phyloP scores from a whole-genome alignment of 2,888 invertebrate genomes.

The Chymomyza caudatula region DNA sequence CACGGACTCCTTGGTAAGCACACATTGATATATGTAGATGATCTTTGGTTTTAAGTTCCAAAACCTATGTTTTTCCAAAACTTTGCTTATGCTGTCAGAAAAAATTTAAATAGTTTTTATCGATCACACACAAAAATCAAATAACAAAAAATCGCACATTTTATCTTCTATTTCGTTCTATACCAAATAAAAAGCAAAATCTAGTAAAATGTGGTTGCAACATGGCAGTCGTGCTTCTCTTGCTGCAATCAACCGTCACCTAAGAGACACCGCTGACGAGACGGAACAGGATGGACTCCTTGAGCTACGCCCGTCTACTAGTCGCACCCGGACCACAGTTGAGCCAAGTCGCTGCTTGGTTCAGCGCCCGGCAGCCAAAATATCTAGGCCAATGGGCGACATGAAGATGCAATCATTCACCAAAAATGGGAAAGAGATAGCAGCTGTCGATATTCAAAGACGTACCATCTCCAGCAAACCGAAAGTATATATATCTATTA shows the following conservation, averaged over 20 bases:
- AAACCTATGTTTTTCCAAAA: neutral
- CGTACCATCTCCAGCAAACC: neutral
- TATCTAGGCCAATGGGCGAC: neutral
- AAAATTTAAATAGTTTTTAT: too few relatives aligned
- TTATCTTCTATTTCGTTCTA: neutral
- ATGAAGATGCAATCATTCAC: neutral
- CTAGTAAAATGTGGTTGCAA: neutral
- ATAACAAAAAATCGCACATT: neutral
- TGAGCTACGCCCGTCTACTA: neutral
- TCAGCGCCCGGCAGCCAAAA: neutral
- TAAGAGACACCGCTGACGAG: neutral
- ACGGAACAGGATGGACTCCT: neutral
- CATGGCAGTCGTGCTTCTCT: neutral
- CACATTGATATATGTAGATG: too few relatives aligned
- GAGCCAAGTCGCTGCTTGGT: neutral
- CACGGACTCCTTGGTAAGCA: too few relatives aligned
- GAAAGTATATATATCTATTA: neutral
- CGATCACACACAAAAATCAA: too few relatives aligned
- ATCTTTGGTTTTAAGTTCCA: too few relatives aligned
- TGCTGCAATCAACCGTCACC: neutral
- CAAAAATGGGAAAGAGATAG: neutral
- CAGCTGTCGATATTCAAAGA: neutral
- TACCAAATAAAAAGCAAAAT: neutral
- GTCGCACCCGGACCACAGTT: neutral
- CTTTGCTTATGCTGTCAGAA: too few relatives aligned